phyloP scores from a whole-genome alignment of 2,888 invertebrate species.

The Sphecodes monilicornis region DNA sequence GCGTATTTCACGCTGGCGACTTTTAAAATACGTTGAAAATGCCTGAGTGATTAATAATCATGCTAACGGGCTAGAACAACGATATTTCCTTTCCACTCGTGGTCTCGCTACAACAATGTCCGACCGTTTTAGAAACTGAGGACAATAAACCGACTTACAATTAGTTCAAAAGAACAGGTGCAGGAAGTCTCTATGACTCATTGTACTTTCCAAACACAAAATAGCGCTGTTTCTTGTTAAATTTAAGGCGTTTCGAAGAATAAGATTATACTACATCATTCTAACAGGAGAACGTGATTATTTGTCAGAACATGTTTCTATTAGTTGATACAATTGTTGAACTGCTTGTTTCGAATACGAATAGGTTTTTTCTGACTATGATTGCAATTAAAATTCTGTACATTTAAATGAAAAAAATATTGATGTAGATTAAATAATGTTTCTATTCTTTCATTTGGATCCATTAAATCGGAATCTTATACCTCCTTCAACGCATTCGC shows the following conservation, averaged over 20 bases:
- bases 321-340: not conserved
- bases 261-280: not conserved
- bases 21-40: constrained; percentile 70
- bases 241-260: not conserved
- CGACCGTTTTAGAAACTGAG: constrained; percentile 39
- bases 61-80: constrained; percentile 31
- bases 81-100: constrained; percentile 29
- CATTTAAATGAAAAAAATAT: not conserved
- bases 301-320: not conserved
- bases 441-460: not conserved
- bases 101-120: constrained; percentile 2
- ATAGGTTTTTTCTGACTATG: too few relatives aligned
- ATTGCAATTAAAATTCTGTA: not conserved
- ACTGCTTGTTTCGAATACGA: too few relatives aligned
- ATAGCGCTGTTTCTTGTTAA: constrained; percentile 15
- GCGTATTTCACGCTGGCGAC: constrained; percentile 72
- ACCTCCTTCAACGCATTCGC: too few relatives aligned
- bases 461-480: not conserved
- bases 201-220: constrained; percentile 34
- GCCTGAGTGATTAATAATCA: constrained; percentile 77
- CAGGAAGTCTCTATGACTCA: constrained; percentile 50
- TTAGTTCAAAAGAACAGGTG: constrained; percentile 32
- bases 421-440: not conserved
- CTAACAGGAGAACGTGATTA: not conserved
- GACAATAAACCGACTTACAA: constrained; percentile 25